Evolutionary conservation across 2,797 vertebrate species (phyloP).

Genomic region (Falco biarmicus): DNA sequence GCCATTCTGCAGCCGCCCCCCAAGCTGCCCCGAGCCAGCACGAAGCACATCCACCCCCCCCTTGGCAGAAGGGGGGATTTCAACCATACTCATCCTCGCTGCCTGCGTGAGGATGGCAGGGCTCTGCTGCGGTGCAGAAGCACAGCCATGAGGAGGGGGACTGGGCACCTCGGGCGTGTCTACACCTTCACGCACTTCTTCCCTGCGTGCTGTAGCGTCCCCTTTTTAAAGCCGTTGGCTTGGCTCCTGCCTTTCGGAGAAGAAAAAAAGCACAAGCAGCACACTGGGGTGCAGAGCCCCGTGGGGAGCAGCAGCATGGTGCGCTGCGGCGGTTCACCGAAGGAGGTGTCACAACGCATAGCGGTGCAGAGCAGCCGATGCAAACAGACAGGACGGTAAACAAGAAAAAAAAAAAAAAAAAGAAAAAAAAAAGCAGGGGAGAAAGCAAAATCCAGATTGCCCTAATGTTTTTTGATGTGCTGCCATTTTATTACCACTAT

Average conservation of each 20-base stretch:
- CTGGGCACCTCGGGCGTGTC: rapidly evolving
- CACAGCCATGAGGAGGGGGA: background rate
- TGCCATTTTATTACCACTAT: conserved; percentile 54
- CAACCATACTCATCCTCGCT: rapidly evolving
- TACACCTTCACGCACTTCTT: rapidly evolving
- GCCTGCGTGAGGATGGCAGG: rapidly evolving
- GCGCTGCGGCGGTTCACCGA: background rate
- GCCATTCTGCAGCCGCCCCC: rapidly evolving
- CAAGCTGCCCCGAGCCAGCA: background rate
- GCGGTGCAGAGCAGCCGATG: background rate
- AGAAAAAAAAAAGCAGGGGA: background rate
- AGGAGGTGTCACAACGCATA: conserved; percentile 17
- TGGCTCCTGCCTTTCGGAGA: background rate
- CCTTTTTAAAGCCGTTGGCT: background rate
- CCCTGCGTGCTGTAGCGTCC: background rate
- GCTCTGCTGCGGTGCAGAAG: background rate
- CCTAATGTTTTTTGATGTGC: conserved; percentile 54
- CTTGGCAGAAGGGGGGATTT: background rate
- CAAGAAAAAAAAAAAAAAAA: background rate
- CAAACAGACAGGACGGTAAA: conserved; percentile 48
- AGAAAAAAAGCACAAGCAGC: background rate
- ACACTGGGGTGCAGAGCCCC: background rate
- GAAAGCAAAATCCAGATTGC: conserved; percentile 36
- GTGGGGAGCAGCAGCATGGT: background rate
- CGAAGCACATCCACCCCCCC: rapidly evolving